Base-by-base conservation (phyloP, 2,797 vertebrate genomes). In the Lycodopsis pacificus region DNA sequence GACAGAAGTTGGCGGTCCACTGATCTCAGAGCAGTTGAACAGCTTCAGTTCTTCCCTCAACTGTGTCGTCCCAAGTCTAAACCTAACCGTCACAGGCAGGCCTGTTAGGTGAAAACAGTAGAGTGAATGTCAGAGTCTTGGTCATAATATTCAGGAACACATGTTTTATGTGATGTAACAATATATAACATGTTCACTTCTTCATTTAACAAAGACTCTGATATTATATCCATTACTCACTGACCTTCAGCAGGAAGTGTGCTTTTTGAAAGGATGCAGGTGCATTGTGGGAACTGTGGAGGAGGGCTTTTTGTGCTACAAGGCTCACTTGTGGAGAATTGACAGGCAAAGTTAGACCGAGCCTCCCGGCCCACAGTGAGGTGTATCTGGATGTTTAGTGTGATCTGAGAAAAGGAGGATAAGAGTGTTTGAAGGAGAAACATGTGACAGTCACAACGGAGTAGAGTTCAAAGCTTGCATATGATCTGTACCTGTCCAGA, bases 251-350 rank as follows among this genome's bases (percentile, higher is more conserved):
- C 8, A 48, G 82, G 67, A 25, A 91, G 51, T 0, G 0, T 0
- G 1, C 57, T 36, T 0, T 46, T 38, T 10, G 65, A 3, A 3
- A 94, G 69, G 19, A 1, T 46, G 73, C 92, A 95, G 81, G 65
- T 92, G 82, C 95, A 95, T 9, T 69, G n/a, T 80, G 91, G 93
- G 73, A 94, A 94, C 3, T 25, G 38, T 51, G 73, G 63, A 44
- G 3, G 17, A 20, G 4, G 25, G 3, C 7, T 27, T 9, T 0
- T 0, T 0, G 0, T 0, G 10, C 13, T 19, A 84, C 87, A 88
- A 49, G 80, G 10, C 7, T 61, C 11, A 8, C 2, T 6, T 0
- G 0, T 0, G 5, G 1, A 40, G 69, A 94, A 89, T 0, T 63
- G 11, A 74, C 95, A 95, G 49, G 79, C 13, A 4, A 94, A 91